These are phyloP conservation scores for Elaphurus davidianus DNA, from an alignment of 2,113 vertebrate species.

Conservation along the genomic window DNA sequence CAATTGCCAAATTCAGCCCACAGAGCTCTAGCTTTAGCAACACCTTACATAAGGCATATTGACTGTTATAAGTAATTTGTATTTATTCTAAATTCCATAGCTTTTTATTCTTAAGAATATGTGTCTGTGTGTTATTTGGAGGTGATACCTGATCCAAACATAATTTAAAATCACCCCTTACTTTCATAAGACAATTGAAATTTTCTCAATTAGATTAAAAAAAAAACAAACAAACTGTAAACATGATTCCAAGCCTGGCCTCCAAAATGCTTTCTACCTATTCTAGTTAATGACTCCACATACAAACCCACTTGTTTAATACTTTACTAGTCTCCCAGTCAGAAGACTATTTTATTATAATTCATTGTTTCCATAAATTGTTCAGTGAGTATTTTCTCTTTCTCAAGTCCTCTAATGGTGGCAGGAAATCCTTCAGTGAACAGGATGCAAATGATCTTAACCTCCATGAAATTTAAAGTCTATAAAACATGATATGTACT, in stretches of 20 bases:
- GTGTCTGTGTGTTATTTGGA: not conserved
- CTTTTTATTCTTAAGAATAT: not conserved
- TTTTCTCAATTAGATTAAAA: not conserved
- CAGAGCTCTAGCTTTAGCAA: not conserved
- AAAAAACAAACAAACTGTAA: not conserved
- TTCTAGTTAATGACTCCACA: not conserved
- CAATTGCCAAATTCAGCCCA: not conserved
- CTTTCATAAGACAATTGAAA: not conserved
- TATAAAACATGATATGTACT: not conserved
- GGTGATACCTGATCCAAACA: not conserved
- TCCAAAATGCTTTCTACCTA: not conserved
- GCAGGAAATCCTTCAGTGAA: not conserved
- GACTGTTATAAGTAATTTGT: not conserved
- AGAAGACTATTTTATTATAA: not conserved
- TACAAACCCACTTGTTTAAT: not conserved
- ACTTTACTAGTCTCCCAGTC: not conserved
- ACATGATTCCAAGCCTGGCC: not conserved
- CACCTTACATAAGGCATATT: not conserved
- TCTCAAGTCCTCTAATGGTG: not conserved
- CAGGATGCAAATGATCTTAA: not conserved
- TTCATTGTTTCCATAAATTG: not conserved
- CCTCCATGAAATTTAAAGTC: not conserved
- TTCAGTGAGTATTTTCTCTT: not conserved
- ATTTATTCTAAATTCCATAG: not conserved
- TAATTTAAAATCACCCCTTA: not conserved